Evolutionary conservation across 1,140 invertebrate genomes (phyloP).

Genomic region (Psix sp.): DNA sequence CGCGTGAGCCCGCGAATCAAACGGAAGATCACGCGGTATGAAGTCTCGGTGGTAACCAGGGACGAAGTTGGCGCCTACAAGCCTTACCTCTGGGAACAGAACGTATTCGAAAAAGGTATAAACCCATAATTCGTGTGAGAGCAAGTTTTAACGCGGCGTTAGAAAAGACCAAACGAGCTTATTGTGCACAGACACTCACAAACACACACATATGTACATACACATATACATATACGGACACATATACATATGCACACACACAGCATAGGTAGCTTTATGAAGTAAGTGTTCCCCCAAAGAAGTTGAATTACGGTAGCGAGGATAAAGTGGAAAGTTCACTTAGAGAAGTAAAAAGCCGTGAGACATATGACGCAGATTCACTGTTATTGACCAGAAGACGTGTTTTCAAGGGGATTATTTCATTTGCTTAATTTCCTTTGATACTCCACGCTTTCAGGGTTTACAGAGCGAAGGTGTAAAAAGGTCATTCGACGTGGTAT

Average conservation of each 20-base stretch:
- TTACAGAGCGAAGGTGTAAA: too few species aligned
- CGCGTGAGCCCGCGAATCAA: constrained; percentile 90
- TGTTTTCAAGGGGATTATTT: too few species aligned
- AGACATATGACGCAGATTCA: not conserved
- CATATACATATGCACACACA: not conserved
- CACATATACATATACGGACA: too few species aligned
- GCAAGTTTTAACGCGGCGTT: not conserved
- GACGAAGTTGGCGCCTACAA: constrained; percentile 99
- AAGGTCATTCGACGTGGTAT: too few species aligned
- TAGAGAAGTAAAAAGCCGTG: not conserved
- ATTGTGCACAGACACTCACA: not conserved
- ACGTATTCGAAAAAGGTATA: constrained; percentile 92
- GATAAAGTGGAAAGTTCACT: constrained; percentile 11
- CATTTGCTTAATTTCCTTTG: too few species aligned
- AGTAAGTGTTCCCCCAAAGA: not conserved
- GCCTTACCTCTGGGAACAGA: constrained; percentile 95
- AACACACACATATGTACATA: not conserved
- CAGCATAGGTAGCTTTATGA: constrained; percentile 5
- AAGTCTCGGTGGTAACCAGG: constrained; percentile 94
- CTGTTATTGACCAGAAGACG: not conserved
- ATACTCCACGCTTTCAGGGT: too few species aligned
- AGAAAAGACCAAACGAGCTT: not conserved
- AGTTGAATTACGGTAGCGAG: constrained; percentile 3
- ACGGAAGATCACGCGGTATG: constrained; percentile 89
- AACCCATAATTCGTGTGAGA: not conserved